Evolutionary conservation across 2,888 invertebrate species (phyloP).

Genomic region (Lepetodrilus schrolli): DNA sequence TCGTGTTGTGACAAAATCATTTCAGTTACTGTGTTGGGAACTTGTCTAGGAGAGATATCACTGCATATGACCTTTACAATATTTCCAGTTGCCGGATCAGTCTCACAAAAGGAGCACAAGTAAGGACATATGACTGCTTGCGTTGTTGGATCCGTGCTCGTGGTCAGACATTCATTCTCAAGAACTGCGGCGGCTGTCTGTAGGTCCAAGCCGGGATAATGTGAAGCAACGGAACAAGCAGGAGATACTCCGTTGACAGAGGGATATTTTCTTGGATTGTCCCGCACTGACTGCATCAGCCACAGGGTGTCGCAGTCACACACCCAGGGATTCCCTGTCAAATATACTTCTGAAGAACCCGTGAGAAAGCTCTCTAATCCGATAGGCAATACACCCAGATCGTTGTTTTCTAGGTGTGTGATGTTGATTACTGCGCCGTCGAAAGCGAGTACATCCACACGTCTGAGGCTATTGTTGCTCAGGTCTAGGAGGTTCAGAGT

Average conservation of each 20-base stretch:
- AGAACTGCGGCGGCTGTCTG: not conserved
- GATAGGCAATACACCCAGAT: not conserved
- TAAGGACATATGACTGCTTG: conserved; percentile 15
- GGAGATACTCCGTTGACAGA: not conserved
- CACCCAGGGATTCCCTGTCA: not conserved
- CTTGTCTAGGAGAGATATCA: not conserved
- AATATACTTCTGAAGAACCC: not conserved
- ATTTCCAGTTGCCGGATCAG: not conserved
- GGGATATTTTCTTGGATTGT: not conserved
- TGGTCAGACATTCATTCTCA: not conserved
- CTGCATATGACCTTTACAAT: not conserved
- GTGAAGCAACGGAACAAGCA: not conserved
- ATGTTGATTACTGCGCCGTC: not conserved
- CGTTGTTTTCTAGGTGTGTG: conserved; percentile 5
- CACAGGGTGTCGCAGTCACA: conserved; percentile 19
- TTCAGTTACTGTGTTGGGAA: not conserved
- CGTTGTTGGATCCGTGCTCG: not conserved
- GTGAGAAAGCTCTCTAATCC: not conserved
- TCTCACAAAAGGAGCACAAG: conserved; percentile 1
- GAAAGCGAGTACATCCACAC: not conserved
- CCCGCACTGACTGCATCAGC: not conserved
- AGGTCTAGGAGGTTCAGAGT: not conserved
- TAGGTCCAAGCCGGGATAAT: not conserved
- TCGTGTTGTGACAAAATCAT: not conserved
- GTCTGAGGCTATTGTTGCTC: not conserved